phyloP scores from a whole-genome alignment of 2,113 vertebrate species.

The Pongo abelii region DNA sequence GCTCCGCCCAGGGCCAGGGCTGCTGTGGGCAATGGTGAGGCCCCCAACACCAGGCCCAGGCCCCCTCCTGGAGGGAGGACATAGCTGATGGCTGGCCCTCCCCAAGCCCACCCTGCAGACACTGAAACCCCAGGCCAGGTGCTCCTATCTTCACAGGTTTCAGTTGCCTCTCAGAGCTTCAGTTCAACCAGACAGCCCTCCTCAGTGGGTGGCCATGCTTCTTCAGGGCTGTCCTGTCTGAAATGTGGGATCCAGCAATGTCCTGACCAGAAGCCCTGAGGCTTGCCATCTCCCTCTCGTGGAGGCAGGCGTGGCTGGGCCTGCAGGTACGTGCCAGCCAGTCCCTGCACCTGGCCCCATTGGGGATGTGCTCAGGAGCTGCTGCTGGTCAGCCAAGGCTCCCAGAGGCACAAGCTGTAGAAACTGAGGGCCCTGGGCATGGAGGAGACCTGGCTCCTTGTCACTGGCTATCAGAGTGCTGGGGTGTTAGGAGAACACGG shows the following conservation, averaged over 20 bases:
- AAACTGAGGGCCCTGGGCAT: fast-evolving
- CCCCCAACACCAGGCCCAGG: background rate
- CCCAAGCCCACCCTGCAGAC: background rate
- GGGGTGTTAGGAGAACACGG: background rate
- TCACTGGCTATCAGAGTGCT: background rate
- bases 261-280: no score
- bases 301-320: background rate
- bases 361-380: no score
- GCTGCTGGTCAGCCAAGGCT: background rate
- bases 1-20: background rate
- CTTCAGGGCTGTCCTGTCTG: background rate
- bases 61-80: background rate
- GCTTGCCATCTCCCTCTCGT: background rate
- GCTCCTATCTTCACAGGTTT: background rate
- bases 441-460: background rate
- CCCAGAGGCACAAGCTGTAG: background rate
- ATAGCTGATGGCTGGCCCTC: background rate
- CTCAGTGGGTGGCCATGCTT: background rate
- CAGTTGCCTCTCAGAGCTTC: background rate
- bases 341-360: background rate
- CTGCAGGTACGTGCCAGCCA: fast-evolving
- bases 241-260: no score
- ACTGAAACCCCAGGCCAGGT: background rate
- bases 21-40: background rate
- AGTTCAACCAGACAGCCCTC: no score